Evolutionary conservation across 2,113 vertebrate genomes (phyloP).

Genomic region (Sitta europaea): DNA sequence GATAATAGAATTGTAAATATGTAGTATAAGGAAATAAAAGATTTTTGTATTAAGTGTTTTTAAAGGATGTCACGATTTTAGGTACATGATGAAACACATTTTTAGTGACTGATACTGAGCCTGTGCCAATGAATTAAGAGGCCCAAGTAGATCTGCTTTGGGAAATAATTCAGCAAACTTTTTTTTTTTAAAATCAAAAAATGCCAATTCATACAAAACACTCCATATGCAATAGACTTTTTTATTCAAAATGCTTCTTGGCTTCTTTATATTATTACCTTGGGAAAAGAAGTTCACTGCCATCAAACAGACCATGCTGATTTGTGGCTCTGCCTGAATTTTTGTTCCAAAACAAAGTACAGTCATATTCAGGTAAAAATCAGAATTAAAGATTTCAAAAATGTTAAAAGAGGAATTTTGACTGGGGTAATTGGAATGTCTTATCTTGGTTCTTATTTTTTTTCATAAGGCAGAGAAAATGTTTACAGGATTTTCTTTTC

Average conservation of each 20-base stretch:
- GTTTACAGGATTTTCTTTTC: neutral
- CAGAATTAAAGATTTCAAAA: neutral
- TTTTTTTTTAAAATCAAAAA: neutral
- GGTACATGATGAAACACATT: neutral
- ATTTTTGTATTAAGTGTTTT: conserved; percentile 14
- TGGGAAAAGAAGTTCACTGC: neutral
- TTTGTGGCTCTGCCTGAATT: neutral
- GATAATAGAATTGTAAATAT: conserved; percentile 45
- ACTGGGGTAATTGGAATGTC: neutral
- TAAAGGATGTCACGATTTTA: neutral
- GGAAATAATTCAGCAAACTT: neutral
- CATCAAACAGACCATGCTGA: neutral
- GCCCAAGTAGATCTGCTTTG: neutral
- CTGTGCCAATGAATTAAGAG: neutral
- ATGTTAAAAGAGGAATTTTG: neutral
- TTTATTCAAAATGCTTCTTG: neutral
- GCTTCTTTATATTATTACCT: neutral
- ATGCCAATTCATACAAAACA: neutral
- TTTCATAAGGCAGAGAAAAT: neutral
- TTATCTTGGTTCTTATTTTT: neutral
- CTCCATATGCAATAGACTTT: neutral
- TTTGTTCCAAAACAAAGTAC: neutral
- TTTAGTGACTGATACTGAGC: neutral
- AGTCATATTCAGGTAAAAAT: neutral
- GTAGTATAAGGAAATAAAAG: conserved; percentile 27